Percentiles rank a stretch among this genome's conserved stretches.
Conservation (phyloP, 1,140 invertebrate species). For the Agrilus planipennis region DNA sequence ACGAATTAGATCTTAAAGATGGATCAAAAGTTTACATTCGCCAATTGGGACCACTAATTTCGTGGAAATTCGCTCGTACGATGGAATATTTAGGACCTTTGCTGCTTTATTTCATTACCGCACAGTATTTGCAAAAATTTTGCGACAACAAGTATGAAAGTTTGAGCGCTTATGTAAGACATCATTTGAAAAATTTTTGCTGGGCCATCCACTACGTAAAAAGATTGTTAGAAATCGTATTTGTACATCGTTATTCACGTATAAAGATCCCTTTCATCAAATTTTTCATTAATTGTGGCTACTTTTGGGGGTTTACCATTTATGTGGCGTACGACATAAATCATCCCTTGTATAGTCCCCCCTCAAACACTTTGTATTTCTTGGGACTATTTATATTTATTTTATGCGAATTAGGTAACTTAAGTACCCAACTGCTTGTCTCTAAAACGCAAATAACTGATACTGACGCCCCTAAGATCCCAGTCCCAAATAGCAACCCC, state of each 20-base stretch:
- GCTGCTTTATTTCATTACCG: slow-evolving; percentile 82
- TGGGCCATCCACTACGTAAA: slow-evolving; percentile 91
- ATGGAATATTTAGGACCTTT: slow-evolving; percentile 95
- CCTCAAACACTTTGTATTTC: slow-evolving; percentile 56
- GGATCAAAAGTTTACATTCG: slow-evolving; percentile 65
- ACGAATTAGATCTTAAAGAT: slow-evolving; percentile 46
- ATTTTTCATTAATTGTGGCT: slow-evolving; percentile 94
- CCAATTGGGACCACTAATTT: slow-evolving; percentile 96
- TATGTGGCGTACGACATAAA: slow-evolving; percentile 97
- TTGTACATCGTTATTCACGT: slow-evolving; percentile 98
- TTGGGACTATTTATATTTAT: slow-evolving; percentile 62
- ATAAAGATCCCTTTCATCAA: slow-evolving; percentile 95
- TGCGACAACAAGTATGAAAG: too few relatives aligned
- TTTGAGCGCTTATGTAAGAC: not conserved
- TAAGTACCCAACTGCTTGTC: slow-evolving; percentile 85
- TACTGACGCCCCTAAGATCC: slow-evolving; percentile 81
- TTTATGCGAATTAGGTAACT: slow-evolving; percentile 87
- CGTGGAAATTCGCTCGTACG: slow-evolving; percentile 97
- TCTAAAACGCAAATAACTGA: slow-evolving; percentile 87
- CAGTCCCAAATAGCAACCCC: slow-evolving; percentile 75
- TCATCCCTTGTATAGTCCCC: slow-evolving; percentile 87
- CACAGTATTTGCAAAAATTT: slow-evolving; percentile 76
- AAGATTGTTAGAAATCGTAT: slow-evolving; percentile 87
- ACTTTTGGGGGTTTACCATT: slow-evolving; percentile 96
- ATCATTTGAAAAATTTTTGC: slow-evolving; percentile 37